Conservation (phyloP, 2,797 vertebrate species). For the Telmatherina bonti region DNA sequence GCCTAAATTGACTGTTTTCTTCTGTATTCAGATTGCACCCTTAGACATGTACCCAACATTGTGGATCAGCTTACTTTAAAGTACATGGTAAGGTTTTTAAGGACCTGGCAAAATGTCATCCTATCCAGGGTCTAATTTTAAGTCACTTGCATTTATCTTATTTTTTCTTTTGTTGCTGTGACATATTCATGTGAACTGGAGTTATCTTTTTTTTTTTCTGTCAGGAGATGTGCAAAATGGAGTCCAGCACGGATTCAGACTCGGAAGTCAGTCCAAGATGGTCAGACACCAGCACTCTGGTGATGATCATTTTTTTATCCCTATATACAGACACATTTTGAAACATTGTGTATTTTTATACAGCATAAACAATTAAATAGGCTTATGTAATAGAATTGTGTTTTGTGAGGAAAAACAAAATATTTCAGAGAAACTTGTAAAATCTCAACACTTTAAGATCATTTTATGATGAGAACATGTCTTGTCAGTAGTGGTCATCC, state of each 20-base stretch:
- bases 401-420: background rate
- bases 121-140: background rate
- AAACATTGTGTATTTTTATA: background rate
- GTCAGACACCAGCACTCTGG: slow-evolving; percentile 82
- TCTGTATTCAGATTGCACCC: slow-evolving; percentile 47
- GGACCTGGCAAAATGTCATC: background rate
- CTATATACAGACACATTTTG: background rate
- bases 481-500: background rate
- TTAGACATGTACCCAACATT: slow-evolving; percentile 59
- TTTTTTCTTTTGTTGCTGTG: background rate
- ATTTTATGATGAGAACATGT: background rate
- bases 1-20: background rate
- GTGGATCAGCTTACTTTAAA: slow-evolving; percentile 80
- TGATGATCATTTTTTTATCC: slow-evolving; percentile 52
- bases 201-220: slow-evolving; percentile 41
- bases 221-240: slow-evolving; percentile 86
- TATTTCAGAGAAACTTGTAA: background rate
- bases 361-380: background rate
- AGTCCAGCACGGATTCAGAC: slow-evolving; percentile 89
- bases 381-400: background rate
- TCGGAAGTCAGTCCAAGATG: slow-evolving; percentile 83
- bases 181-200: background rate
- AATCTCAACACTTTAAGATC: too few relatives aligned
- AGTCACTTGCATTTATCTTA: background rate
- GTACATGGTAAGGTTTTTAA: slow-evolving; percentile 81